Base-by-base conservation (phyloP, 1,140 invertebrate species). In the Brachionus angularis region DNA sequence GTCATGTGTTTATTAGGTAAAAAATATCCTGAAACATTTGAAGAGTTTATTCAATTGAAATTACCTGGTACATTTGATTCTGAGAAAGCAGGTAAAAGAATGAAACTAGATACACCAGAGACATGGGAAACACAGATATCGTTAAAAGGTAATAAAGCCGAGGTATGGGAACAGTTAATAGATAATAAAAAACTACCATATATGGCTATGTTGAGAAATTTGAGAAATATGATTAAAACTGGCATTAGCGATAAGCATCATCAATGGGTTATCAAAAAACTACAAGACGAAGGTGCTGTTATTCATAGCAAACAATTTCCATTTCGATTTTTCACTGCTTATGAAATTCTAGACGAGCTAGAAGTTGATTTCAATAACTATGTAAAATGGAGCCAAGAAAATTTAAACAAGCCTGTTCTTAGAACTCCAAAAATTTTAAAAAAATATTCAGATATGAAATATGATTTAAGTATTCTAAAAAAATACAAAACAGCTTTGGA, bases 111-210 rank as follows among this genome's bases (percentile, higher is more conserved):
- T 7, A 75, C 77, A 39, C 83, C 83, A 14, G 81, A 83, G 74
- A 84, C 83, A 2, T 84, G 83, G 83, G 83, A 84, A 72, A 84
- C 83, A 1, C 81, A 84, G 74, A 76, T 84, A 29, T 80, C 82
- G 1, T 62, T 79, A 1, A 78, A 81, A 72, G 83, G 82, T 29
- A 84, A 84, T 73, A 83, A 81, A 70, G 78, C 81, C 1, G 50
- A 73, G 23, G 78, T 78, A 3, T 84, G 82, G 82, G 75, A 83
- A 61, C 74, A 77, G 10, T 72, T 82, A 7, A 75, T 82, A 58
- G 80, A 79, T 80, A 72, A 81, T 61, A 80, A 77, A 64, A 83
- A 84, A 72, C 74, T 84, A 12, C 83, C 83, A 34, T 83, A 80
- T 72, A 83, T 84, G 82, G 83, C 83, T 1, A 83, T 82, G 81